Evolutionary conservation across 2,797 vertebrate genomes (phyloP), one percentile per base, ranked within the genome.

Genomic region (Mus caroli): DNA sequence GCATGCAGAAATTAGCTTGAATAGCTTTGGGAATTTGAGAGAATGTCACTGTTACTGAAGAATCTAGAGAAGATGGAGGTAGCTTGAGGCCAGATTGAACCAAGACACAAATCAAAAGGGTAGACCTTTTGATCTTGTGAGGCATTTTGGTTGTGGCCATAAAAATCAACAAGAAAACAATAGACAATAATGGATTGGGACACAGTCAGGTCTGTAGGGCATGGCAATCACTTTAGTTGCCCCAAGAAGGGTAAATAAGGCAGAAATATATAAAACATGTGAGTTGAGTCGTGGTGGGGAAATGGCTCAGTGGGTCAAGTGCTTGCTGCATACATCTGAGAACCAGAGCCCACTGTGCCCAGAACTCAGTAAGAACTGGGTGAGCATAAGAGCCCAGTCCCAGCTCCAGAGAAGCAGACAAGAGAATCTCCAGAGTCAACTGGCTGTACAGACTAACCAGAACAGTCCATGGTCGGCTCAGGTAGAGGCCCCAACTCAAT

Each of bases 281-380:
- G 64, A 17, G 3, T 11, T 6, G 3, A 34, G 22, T 7, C 11
- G 0, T 24, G 14, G 1, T 40, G n/a, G 14, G n/a, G 26, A 73
- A 52, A 56, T 12, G n/a, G 24, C 4, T 28, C n/a, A 19, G 85
- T 56, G 67, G 50, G 24, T n/a, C 20, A 87, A 56, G 24, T 19
- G 6, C 34, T 40, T 43, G 0, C 7, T 60, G 24, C n/a, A 11
- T n/a, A 52, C 31, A n/a, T n/a, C 85, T 56, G 8, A 88, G 26
- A 31, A 13, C 52, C 15, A 40, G 52, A 28, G n/a, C 28, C 52
- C 60, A 13, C 50, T 40, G 67, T 73, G 22, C 46, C 64, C 67
- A 88, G 64, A 73, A 19, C 54, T 69, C 19, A 73, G 50, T 54
- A 40, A 87, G 54, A 73, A 10, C 67, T 19, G 15, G 8, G n/a